Evolutionary conservation across 2,113 vertebrate genomes (phyloP).

Genomic region (Taurulus bubalis): DNA sequence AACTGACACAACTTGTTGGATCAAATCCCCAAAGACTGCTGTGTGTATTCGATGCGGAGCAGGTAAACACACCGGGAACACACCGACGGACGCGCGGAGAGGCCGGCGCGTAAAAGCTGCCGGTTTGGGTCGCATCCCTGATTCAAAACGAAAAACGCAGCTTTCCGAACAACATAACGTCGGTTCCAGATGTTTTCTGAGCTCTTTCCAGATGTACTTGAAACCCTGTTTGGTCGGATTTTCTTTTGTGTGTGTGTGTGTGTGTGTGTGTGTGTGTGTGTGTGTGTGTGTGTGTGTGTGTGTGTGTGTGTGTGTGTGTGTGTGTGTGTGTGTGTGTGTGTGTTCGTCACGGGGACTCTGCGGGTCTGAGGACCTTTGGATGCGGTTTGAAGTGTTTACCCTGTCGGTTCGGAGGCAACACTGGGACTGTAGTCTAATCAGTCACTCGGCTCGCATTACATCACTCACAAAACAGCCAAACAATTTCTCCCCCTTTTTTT

Average conservation of each 20-base stretch:
- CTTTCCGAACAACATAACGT: background rate
- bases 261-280: too few species aligned
- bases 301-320: too few species aligned
- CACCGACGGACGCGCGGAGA: conserved; percentile 5
- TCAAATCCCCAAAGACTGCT: background rate
- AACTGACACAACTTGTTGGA: background rate
- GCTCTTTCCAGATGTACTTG: background rate
- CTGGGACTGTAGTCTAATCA: background rate
- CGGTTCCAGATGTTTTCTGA: background rate
- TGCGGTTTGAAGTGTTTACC: conserved; percentile 14
- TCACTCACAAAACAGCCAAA: background rate
- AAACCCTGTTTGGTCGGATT: background rate
- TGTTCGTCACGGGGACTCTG: background rate
- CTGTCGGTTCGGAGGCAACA: conserved; percentile 8
- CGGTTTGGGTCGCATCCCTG: background rate
- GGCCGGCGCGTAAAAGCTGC: conserved; percentile 48
- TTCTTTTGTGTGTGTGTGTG: background rate
- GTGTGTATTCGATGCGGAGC: background rate
- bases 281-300: too few species aligned
- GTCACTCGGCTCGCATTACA: background rate
- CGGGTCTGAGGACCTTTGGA: background rate
- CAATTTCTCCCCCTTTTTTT: rapidly evolving
- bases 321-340: too few species aligned
- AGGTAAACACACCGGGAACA: conserved; percentile 7
- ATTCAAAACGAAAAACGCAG: background rate